A percentile compares a stretch with the other conserved stretches of the same genome.
Evolutionary conservation across 2,113 vertebrate species (phyloP).

Genomic region (Scytalopus superciliaris): DNA sequence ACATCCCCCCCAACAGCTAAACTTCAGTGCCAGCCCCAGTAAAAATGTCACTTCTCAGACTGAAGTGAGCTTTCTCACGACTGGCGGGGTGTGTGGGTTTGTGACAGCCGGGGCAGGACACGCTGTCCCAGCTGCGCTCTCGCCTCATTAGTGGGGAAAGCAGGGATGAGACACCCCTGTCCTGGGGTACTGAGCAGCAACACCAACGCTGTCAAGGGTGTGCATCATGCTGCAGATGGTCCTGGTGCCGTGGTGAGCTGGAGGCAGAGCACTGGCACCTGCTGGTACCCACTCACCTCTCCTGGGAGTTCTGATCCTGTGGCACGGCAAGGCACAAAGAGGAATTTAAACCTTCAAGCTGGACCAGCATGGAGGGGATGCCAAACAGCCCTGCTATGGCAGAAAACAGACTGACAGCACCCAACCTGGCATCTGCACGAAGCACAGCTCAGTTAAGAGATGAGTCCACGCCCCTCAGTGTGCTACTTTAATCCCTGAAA

Average conservation of each 20-base stretch:
- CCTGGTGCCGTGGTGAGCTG: too few species aligned
- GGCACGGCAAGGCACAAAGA: too few species aligned
- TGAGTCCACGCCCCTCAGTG: neutral
- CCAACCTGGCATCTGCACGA: neutral
- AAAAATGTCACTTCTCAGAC: neutral
- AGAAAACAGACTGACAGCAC: neutral
- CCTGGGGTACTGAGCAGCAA: neutral
- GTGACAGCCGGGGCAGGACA: neutral
- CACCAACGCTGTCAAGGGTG: too few species aligned
- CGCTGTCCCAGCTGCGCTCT: neutral
- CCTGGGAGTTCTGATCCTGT: too few species aligned
- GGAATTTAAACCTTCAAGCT: neutral
- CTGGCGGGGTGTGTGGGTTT: neutral
- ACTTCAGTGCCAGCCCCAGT: neutral
- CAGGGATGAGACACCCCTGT: neutral
- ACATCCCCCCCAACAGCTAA: neutral
- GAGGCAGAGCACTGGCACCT: too few species aligned
- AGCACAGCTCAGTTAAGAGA: neutral
- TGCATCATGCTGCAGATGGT: too few species aligned
- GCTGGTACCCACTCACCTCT: too few species aligned
- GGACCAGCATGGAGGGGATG: neutral
- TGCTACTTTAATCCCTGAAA: neutral
- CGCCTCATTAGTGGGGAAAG: neutral
- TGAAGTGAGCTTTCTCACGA: fast-evolving
- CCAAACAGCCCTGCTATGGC: neutral